Evolutionary conservation across 1,140 invertebrate genomes (phyloP).

Genomic region (Pissodes strobi): DNA sequence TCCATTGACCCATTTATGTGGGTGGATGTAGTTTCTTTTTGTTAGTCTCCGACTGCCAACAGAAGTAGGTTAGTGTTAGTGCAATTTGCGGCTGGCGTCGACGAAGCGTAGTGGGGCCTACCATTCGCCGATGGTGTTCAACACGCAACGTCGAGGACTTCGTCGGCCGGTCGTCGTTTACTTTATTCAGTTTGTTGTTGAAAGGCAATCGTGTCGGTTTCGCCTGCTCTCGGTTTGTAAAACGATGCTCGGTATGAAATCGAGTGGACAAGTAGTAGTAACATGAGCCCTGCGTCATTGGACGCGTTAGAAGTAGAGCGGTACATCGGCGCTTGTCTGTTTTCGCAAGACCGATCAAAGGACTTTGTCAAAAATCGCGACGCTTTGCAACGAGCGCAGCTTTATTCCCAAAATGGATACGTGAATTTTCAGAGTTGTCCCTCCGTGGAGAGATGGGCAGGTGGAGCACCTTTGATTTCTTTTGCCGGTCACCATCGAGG

Average conservation of each 20-base stretch:
- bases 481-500: slow-evolving; percentile 42
- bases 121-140: slow-evolving; percentile 25
- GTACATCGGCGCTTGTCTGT: slow-evolving; percentile 68
- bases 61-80: slow-evolving; percentile 55
- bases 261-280: not conserved
- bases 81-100: slow-evolving; percentile 17
- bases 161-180: slow-evolving; percentile 7
- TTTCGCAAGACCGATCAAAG: slow-evolving; percentile 59
- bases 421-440: slow-evolving; percentile 40
- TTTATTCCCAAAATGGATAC: slow-evolving; percentile 44
- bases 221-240: not conserved
- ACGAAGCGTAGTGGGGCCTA: slow-evolving; percentile 6
- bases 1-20: slow-evolving; percentile 53
- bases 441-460: slow-evolving; percentile 54
- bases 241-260: slow-evolving; percentile 15
- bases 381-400: not conserved
- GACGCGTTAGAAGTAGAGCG: slow-evolving; percentile 65
- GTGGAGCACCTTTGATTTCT: slow-evolving; percentile 50
- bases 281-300: slow-evolving; percentile 67
- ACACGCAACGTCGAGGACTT: slow-evolving; percentile 13
- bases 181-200: slow-evolving; percentile 28
- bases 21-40: slow-evolving; percentile 50
- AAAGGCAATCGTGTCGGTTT: slow-evolving; percentile 12
- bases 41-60: slow-evolving; percentile 50
- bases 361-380: slow-evolving; percentile 51